phyloP scores from a whole-genome alignment of 2,113 vertebrate species.

The Lucifuga dentata region DNA sequence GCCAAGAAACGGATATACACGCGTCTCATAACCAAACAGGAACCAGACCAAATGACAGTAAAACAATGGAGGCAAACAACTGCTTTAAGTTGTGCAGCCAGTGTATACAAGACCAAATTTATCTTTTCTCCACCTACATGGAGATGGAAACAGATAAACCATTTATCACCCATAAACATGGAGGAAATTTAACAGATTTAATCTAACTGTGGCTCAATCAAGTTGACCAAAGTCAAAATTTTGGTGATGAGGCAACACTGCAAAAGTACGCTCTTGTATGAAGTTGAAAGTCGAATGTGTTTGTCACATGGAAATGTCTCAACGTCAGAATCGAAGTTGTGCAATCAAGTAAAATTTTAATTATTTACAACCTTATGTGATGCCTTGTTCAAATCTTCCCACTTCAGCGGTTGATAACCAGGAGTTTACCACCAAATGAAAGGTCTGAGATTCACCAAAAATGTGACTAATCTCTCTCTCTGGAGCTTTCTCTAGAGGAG shows the following conservation, averaged over 20 bases:
- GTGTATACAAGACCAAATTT: no score
- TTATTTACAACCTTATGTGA: background rate
- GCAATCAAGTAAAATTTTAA: background rate
- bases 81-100: background rate
- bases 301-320: no score
- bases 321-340: background rate
- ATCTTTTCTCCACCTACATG: no score
- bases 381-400: background rate
- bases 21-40: slow-evolving; percentile 25
- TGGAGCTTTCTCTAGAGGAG: no score
- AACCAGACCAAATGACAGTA: background rate
- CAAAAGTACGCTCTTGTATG: no score
- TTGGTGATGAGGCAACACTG: no score
- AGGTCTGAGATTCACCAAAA: background rate
- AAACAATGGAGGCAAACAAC: background rate
- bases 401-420: background rate
- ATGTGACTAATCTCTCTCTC: slow-evolving; percentile 7
- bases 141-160: no score
- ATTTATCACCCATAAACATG: no score
- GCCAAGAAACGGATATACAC: background rate
- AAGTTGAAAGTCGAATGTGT: no score
- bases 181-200: no score
- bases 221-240: no score
- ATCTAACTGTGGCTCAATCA: no score
- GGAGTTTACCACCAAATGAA: background rate